Conservation (phyloP, 2,797 vertebrate species). For the Apodemus agrarius region DNA sequence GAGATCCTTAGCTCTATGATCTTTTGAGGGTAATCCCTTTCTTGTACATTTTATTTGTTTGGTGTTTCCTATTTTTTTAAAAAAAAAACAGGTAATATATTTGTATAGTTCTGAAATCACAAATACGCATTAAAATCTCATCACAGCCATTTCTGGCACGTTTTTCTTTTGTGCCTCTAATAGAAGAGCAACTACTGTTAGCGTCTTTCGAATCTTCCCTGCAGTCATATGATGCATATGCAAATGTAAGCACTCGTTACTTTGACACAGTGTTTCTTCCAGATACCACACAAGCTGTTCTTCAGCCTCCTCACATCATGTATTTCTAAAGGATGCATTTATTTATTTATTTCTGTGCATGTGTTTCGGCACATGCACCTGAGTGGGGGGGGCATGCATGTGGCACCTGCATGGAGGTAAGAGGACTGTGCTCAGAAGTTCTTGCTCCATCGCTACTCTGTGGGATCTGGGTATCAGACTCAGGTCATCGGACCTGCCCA, state of each 20-base stretch:
- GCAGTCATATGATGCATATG: not conserved
- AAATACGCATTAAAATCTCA: not conserved
- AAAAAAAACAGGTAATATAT: not conserved
- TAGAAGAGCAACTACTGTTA: conserved; percentile 14
- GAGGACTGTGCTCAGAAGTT: not conserved
- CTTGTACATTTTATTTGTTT: not conserved
- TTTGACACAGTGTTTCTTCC: not conserved
- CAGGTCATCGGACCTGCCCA: not conserved
- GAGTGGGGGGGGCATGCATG: not conserved
- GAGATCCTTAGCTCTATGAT: not conserved
- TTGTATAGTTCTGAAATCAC: not conserved
- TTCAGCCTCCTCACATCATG: not conserved
- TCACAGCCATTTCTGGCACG: not conserved
- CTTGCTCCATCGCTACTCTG: not conserved
- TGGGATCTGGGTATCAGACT: not conserved
- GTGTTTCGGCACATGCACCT: not conserved
- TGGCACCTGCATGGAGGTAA: not conserved
- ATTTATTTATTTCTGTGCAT: not conserved
- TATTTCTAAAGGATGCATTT: no score
- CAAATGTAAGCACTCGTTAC: not conserved
- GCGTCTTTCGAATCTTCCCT: not conserved
- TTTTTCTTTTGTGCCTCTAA: conserved; percentile 29
- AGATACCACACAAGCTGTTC: conserved; percentile 2
- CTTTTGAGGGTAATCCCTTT: not conserved
- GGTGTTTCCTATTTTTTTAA: not conserved